A percentile compares a stretch with the other conserved stretches of the same genome.
These are phyloP conservation scores for Ovis canadensis DNA, from an alignment of 2,113 vertebrate genomes.

Conservation along the genomic window DNA sequence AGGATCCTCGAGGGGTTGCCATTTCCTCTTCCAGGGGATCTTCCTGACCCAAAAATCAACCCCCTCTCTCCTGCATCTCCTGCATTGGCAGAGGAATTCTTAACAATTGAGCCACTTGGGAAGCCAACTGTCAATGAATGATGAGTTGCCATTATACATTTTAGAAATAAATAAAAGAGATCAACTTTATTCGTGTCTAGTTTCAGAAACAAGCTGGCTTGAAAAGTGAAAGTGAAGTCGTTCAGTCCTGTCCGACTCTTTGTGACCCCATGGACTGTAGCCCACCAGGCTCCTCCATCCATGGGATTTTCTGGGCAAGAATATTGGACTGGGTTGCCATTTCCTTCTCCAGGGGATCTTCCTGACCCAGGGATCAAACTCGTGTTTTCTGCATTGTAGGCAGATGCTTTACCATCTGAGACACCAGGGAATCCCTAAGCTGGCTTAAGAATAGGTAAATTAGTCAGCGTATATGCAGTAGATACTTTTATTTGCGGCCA, in stretches of 20 bases:
- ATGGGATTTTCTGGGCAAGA: no score
- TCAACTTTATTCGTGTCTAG: not conserved
- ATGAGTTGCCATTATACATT: not conserved
- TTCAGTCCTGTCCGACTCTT: not conserved
- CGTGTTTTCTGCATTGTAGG: rapidly evolving
- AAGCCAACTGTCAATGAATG: not conserved
- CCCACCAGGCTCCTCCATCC: not conserved
- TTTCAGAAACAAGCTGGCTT: not conserved
- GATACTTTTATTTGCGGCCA: not conserved
- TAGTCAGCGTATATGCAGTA: not conserved
- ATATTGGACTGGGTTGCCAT: no score
- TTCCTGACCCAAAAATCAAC: not conserved
- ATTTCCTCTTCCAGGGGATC: not conserved
- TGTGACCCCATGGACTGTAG: not conserved
- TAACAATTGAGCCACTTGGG: not conserved
- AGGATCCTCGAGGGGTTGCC: not conserved
- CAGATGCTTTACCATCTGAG: no score
- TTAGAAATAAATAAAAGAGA: not conserved
- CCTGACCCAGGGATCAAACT: no score
- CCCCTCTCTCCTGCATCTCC: not conserved
- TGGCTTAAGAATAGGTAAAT: not conserved
- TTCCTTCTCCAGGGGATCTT: no score
- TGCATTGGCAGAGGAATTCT: not conserved
- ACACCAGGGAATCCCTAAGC: no score
- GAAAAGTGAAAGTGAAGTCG: no score